A percentile compares a stretch with the other conserved stretches of the same genome.
Evolutionary conservation across 2,888 invertebrate genomes (phyloP).

Genomic region (Tenthredo livida): DNA sequence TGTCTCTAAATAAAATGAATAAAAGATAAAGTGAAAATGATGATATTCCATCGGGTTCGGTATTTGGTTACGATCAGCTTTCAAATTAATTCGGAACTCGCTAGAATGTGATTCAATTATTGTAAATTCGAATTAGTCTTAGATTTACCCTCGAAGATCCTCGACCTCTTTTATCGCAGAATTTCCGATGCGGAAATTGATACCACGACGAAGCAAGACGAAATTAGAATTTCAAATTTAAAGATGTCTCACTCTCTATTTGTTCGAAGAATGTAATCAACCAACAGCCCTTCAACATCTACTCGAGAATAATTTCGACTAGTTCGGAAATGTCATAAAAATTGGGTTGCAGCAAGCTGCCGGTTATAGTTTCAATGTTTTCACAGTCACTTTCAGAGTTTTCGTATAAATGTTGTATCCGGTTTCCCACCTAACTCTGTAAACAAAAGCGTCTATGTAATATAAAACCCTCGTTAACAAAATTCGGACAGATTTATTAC

Average conservation of each 20-base stretch:
- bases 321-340: not conserved
- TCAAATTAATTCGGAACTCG: not conserved
- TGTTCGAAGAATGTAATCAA: not conserved
- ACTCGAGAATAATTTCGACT: not conserved
- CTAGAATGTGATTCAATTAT: not conserved
- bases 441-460: not conserved
- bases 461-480: not conserved
- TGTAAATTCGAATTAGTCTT: not conserved
- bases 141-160: not conserved
- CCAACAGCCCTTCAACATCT: not conserved
- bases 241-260: not conserved
- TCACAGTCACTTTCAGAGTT: not conserved
- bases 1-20: not conserved
- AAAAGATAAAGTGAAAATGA: not conserved
- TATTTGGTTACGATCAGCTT: not conserved
- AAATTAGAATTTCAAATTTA: not conserved
- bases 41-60: not conserved
- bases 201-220: not conserved
- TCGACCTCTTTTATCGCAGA: not conserved
- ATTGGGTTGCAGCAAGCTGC: not conserved
- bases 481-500: constrained; percentile 3
- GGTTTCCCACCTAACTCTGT: not conserved
- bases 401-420: not conserved
- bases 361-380: not conserved
- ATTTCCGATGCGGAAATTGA: not conserved